Evolutionary conservation across 2,113 vertebrate genomes (phyloP), one percentile per base, ranked within the genome.

Genomic region (Cololabis saira): DNA sequence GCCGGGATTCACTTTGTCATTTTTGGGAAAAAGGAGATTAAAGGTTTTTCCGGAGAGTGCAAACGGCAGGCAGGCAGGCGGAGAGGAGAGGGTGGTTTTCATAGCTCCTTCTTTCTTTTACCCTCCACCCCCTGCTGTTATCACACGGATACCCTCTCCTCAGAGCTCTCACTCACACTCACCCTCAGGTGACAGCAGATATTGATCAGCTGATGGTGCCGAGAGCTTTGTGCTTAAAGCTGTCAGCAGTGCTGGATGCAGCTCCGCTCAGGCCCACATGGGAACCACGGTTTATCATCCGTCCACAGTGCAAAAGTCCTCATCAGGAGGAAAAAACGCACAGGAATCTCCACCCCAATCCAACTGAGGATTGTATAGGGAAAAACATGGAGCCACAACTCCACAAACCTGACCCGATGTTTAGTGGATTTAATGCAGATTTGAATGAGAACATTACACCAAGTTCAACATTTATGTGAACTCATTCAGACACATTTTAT

Each of bases 161-260:
- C 47, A 45, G 37, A 59, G 21, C 17, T 0, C 49, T 22, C 63
- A 18, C 58, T 57, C 22, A 37, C 1, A 37, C 9, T 2, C 76
- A 57, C 24, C 54, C 52, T 60, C 24, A 44, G 63, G 71, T 58
- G 60, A 74, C 57, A 55, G 0, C 30, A 65, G 69, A 71, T 82
- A 81, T 81, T 1, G 80, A 88, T 86, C 84, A 70, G 59, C 33
- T 30, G 70, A 44, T 56, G 24, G 51, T 43, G 13, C 22, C 22
- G 52, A 47, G 56, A 51, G 44, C 14, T 19, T n/a, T 12, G 54
- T 18, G 5, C 61, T 63, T 59, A 40, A 40, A 74, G 69, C 70
- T 3, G 61, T 57, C 66, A 30, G 72, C 21, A 52, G n/a, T 27
- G 13, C 33, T 37, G 33, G 33, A 37, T 9, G 33, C 33, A 21